Evolutionary conservation across 2,797 vertebrate genomes (phyloP), one percentile per base, ranked within the genome.

Genomic region (Synaphobranchus kaupii): DNA sequence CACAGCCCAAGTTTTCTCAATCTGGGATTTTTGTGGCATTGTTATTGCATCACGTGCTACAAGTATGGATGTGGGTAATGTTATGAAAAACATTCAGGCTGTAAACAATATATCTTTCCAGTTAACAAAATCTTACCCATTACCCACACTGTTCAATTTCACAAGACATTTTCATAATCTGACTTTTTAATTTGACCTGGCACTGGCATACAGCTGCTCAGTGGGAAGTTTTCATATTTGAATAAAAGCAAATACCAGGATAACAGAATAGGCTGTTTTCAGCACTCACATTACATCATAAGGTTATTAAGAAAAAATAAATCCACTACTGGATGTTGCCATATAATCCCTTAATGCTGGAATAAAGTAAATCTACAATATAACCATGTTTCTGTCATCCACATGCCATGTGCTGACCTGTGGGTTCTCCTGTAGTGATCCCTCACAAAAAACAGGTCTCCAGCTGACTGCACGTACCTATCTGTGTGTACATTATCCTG

Each of bases 401-500:
- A 71, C 28, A 10, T 71, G 68, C 31, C 68, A 12, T 71, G 12
- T 12, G 12, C 87, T 86, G 86, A 58, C 87, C 86, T 88, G 82
- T 83, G 80, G 86, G 54, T n/a, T 52, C 84, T 85, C 68, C 87
- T 89, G 76, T 54, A 17, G 89, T 56, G 86, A 60, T 31, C 87
- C 76, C 86, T 88, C 8, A 8, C 87, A 66, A 76, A 82, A 85
- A 85, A 73, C 87, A 78, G 31, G 83, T 87, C 88, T 85, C 91
- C 87, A 22, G 44, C 89, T 3, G 86, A 22, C 86, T 63, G 78
- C 52, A 83, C 90, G 54, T 76, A 78, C 87, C 85, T 88, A 68
- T 84, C 60, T 83, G 87, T 85, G 80, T 80, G 88, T 68, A 66
- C 78, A 90, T 92, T 89, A 88, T 60, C 86, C 90, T 86, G 88